phyloP scores from a whole-genome alignment of 2,888 invertebrate species.

The Dynastes grantii region DNA sequence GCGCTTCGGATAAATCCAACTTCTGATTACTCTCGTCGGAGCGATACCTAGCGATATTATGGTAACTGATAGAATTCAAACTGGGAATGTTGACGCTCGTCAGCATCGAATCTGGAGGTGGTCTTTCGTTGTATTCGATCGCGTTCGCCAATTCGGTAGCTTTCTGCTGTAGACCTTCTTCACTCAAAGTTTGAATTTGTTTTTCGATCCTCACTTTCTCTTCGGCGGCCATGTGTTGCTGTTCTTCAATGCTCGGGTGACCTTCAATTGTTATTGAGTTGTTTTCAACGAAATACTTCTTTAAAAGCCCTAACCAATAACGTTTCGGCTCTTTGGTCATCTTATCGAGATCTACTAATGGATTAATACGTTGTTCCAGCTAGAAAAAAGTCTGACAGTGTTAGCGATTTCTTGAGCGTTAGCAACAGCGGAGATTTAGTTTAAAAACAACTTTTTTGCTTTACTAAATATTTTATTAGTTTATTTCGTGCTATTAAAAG shows the following conservation, averaged over 20 bases:
- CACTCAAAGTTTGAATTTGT: conserved; percentile 78
- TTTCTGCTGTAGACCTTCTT: conserved; percentile 79
- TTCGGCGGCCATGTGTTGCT: conserved; percentile 78
- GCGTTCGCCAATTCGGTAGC: conserved; percentile 78
- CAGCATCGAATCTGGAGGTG: conserved; percentile 81
- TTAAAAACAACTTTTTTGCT: too few relatives aligned
- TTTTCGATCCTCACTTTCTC: conserved; percentile 82
- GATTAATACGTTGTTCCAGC: conserved; percentile 81
- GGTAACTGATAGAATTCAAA: conserved; percentile 81
- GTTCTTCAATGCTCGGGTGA: conserved; percentile 78
- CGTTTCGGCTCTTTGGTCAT: conserved; percentile 76
- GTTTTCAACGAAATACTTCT: conserved; percentile 79
- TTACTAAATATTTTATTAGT: too few relatives aligned
- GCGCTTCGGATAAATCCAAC: conserved; percentile 76
- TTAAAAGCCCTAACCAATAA: conserved; percentile 83
- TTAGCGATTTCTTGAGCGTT: too few relatives aligned
- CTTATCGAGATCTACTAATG: conserved; percentile 75
- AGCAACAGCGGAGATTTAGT: too few relatives aligned
- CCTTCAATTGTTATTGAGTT: conserved; percentile 77
- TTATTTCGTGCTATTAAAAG: too few relatives aligned
- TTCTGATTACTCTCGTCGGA: conserved; percentile 61
- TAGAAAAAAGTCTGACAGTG: conserved; percentile 61
- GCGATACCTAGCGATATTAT: conserved; percentile 70
- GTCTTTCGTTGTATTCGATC: conserved; percentile 82
- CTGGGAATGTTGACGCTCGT: conserved; percentile 84